Conservation (phyloP, 2,113 vertebrate genomes). For the Alligator sinensis region DNA sequence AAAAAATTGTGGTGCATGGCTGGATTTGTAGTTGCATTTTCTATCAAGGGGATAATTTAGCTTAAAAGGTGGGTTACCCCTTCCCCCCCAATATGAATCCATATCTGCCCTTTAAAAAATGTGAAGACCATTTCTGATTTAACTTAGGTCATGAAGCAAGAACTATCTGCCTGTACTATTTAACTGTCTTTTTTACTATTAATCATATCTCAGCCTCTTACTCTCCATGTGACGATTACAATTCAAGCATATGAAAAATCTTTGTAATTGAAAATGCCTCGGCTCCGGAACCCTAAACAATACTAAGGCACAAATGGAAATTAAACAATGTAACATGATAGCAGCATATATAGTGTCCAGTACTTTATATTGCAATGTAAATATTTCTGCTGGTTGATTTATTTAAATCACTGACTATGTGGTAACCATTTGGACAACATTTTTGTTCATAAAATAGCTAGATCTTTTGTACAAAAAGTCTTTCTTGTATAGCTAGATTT, state of each 20-base stretch:
- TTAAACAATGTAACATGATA: neutral
- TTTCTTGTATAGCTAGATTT: conserved; percentile 19
- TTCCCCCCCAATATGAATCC: conserved; percentile 28
- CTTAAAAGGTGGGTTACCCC: conserved; percentile 44
- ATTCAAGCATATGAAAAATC: neutral
- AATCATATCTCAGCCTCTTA: neutral
- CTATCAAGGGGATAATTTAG: conserved; percentile 41
- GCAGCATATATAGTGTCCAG: neutral
- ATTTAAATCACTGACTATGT: conserved; percentile 9
- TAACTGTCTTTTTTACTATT: conserved; percentile 2
- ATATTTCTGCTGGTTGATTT: conserved; percentile 29
- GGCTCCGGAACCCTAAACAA: neutral
- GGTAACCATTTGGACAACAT: conserved; percentile 29
- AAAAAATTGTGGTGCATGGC: conserved; percentile 21
- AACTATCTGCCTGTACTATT: conserved; percentile 2
- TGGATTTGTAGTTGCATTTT: conserved; percentile 58
- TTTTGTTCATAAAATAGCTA: neutral
- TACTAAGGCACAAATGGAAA: conserved; percentile 42
- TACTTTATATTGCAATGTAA: conserved; percentile 30
- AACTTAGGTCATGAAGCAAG: neutral
- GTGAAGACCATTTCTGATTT: conserved; percentile 14
- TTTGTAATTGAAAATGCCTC: conserved; percentile 34
- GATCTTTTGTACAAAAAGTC: conserved; percentile 34
- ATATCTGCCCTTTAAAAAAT: conserved; percentile 39
- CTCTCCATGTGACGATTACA: neutral